phyloP scores from a whole-genome alignment of 1,140 invertebrate species.

The Ceratoteleas bidentatus region DNA sequence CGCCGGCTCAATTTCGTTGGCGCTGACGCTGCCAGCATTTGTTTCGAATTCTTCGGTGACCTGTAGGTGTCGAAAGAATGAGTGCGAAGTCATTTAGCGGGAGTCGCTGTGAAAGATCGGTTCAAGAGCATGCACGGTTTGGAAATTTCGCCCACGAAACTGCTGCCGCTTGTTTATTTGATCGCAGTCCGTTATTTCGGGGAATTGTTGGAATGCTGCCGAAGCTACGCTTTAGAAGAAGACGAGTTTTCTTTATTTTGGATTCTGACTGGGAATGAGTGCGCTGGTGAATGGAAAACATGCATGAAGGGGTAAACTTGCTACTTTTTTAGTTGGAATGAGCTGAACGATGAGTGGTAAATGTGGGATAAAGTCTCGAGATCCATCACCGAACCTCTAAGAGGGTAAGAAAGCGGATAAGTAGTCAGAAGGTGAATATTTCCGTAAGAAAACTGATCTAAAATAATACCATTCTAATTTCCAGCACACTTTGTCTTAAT shows the following conservation, averaged over 20 bases:
- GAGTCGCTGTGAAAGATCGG: constrained; percentile 1
- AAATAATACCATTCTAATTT: no score
- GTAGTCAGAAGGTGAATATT: no score
- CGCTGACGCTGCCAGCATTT: constrained; percentile 1
- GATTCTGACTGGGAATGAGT: no score
- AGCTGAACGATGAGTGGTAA: no score
- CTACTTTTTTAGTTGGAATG: no score
- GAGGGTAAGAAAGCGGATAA: no score
- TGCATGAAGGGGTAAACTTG: no score
- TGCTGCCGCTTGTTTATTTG: constrained; percentile 2
- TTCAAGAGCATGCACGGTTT: constrained; percentile 8
- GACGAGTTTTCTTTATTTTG: not conserved
- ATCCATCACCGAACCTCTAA: no score
- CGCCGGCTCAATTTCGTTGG: not conserved
- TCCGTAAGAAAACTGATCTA: no score
- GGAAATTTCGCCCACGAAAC: not conserved
- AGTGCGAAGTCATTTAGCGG: not conserved
- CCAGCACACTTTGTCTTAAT: no score
- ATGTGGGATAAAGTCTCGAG: no score
- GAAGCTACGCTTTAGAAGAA: not conserved
- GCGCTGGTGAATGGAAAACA: no score
- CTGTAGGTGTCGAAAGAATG: not conserved
- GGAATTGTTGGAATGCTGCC: not conserved
- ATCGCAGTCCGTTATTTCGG: constrained; percentile 1
- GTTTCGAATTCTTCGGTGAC: constrained; percentile 20